A percentile compares a stretch with the other conserved stretches of the same genome.
Conservation (phyloP, 1,140 invertebrate genomes). For the Lasaia peninsularis region DNA sequence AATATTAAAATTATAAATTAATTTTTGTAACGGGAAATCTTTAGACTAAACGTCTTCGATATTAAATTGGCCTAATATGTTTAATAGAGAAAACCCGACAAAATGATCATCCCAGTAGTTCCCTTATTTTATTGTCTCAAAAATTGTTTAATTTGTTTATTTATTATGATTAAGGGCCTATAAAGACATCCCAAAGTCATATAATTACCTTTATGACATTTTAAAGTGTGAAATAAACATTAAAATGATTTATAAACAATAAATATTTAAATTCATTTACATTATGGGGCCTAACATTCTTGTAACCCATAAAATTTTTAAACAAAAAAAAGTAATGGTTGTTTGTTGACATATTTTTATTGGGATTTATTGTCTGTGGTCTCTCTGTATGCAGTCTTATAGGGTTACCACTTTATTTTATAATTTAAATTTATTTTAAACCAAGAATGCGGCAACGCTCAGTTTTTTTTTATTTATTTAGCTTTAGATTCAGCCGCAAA, state of each 20-base stretch:
- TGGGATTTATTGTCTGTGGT: not conserved
- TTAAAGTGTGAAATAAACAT: constrained; percentile 8
- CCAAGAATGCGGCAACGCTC: too few relatives aligned
- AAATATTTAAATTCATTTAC: not conserved
- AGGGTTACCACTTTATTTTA: not conserved
- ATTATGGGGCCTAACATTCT: not conserved
- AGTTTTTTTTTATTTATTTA: too few relatives aligned
- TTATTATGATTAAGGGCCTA: not conserved
- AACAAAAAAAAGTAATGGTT: constrained; percentile 1
- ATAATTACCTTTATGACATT: constrained; percentile 2
- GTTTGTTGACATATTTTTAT: not conserved
- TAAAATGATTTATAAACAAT: constrained; percentile 9
- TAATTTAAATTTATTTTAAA: not conserved
- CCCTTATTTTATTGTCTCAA: too few relatives aligned
- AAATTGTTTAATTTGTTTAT: not conserved
- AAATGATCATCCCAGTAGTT: too few relatives aligned
- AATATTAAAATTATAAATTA: too few relatives aligned
- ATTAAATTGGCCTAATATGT: too few relatives aligned
- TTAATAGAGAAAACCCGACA: too few relatives aligned
- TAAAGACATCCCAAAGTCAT: not conserved
- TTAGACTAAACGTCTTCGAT: too few relatives aligned
- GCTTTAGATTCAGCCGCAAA: too few relatives aligned
- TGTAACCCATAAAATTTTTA: not conserved
- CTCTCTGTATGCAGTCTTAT: not conserved
- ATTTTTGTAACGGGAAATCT: too few relatives aligned